Percentiles rank a stretch among this genome's conserved stretches.
phyloP scores from a whole-genome alignment of 2,888 invertebrate genomes.

The Coelopa pilipes region DNA sequence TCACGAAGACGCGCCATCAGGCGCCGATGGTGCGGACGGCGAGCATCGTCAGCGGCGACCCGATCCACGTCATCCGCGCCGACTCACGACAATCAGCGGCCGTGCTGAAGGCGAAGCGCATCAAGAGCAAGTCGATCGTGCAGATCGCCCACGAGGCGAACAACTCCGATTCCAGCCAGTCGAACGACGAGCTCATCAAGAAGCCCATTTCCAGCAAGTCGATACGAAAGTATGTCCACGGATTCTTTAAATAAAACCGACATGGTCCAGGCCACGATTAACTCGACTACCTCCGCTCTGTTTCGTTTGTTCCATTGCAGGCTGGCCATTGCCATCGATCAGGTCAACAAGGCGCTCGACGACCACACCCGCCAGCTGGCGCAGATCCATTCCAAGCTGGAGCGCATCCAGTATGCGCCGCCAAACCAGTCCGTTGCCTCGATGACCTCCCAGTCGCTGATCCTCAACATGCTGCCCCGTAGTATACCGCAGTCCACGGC shows the following conservation, averaged over 20 bases:
- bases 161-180: constrained; percentile 69
- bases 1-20: constrained; percentile 80
- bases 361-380: constrained; percentile 69
- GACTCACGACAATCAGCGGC: constrained; percentile 68
- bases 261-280: background rate
- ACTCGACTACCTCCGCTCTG: background rate
- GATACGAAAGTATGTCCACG: constrained; percentile 51
- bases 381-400: constrained; percentile 57
- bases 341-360: constrained; percentile 69
- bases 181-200: constrained; percentile 55
- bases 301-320: constrained; percentile 65
- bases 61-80: constrained; percentile 68
- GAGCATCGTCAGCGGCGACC: constrained; percentile 77
- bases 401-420: constrained; percentile 61
- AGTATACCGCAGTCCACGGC: constrained; percentile 55
- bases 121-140: constrained; percentile 19
- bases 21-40: constrained; percentile 79
- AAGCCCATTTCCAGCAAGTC: constrained; percentile 45
- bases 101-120: constrained; percentile 58
- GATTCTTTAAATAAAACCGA: background rate
- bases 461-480: constrained; percentile 44
- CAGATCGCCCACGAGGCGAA: constrained; percentile 66
- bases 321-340: constrained; percentile 67
- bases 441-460: constrained; percentile 15
- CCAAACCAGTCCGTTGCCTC: constrained; percentile 21